Percentiles rank a stretch among this genome's conserved stretches.
These are phyloP conservation scores for Callopanchax toddi DNA, from an alignment of 2,113 vertebrate genomes.

Conservation along the genomic window DNA sequence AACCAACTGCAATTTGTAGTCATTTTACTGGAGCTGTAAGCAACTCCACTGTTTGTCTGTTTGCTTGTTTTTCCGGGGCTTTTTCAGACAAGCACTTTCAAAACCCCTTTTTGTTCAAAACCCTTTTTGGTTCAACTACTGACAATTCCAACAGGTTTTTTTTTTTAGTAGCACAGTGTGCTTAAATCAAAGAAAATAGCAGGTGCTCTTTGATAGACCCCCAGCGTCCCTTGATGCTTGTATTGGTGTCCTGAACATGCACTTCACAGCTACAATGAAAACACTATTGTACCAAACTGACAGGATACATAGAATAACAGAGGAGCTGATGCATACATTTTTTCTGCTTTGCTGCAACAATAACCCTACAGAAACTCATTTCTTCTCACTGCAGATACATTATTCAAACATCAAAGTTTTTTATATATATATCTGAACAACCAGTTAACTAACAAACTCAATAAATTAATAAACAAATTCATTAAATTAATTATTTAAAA, in stretches of 20 bases:
- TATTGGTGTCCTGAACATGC: neutral
- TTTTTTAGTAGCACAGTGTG: neutral
- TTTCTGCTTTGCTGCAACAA: neutral
- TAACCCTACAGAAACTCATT: neutral
- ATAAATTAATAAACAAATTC: too few relatives aligned
- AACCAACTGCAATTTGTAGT: neutral
- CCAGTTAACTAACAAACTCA: too few relatives aligned
- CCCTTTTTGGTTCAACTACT: too few relatives aligned
- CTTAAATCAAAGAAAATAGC: constrained; percentile 6
- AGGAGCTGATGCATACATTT: neutral
- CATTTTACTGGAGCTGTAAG: neutral
- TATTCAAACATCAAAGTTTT: too few relatives aligned
- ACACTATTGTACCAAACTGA: neutral
- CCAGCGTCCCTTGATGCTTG: neutral
- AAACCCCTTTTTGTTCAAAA: neutral
- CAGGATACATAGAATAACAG: neutral
- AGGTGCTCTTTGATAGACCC: neutral
- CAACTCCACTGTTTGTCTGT: neutral
- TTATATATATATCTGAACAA: too few relatives aligned
- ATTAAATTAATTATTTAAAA: too few relatives aligned
- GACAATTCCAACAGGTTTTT: neutral
- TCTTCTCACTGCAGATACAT: neutral
- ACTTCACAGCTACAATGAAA: neutral
- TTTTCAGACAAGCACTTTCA: neutral
- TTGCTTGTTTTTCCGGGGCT: neutral